These are phyloP conservation scores for Callionymus lyra DNA, from an alignment of 2,113 vertebrate species.

Conservation along the genomic window DNA sequence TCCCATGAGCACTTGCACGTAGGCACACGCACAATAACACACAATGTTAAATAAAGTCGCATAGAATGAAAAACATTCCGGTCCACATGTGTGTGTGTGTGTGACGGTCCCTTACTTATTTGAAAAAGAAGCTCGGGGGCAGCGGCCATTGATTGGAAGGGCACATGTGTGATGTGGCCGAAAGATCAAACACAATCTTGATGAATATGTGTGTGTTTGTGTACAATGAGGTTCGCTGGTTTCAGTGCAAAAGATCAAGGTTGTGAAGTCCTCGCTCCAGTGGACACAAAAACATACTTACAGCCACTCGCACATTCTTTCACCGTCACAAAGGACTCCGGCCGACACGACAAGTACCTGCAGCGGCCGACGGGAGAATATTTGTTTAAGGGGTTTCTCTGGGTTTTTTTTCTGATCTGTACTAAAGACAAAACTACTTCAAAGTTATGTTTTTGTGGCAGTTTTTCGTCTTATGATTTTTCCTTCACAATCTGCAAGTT, in stretches of 20 bases:
- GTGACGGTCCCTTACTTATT: constrained; percentile 10
- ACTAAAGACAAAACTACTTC: too few species aligned
- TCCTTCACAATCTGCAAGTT: too few species aligned
- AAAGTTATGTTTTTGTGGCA: too few species aligned
- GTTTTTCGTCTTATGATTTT: too few species aligned
- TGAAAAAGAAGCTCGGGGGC: constrained; percentile 55
- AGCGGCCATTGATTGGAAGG: constrained; percentile 79
- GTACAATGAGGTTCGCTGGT: constrained; percentile 63
- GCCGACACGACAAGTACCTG: too few species aligned
- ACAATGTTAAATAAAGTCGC: constrained; percentile 28
- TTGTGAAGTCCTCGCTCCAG: constrained; percentile 82
- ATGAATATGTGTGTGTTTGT: constrained; percentile 78
- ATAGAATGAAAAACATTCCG: background rate
- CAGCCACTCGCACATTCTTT: constrained; percentile 2
- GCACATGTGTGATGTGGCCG: constrained; percentile 85
- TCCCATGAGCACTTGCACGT: background rate
- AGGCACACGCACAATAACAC: too few species aligned
- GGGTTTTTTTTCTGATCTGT: too few species aligned
- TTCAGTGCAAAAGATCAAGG: constrained; percentile 80
- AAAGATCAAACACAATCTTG: constrained; percentile 94
- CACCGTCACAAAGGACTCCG: too few species aligned
- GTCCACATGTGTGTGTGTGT: constrained; percentile 6
- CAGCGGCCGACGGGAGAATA: too few species aligned
- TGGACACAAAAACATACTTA: constrained; percentile 59
- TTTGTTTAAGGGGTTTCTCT: too few species aligned